Conservation (phyloP, 1,140 invertebrate species). For the Wasmannia auropunctata region DNA sequence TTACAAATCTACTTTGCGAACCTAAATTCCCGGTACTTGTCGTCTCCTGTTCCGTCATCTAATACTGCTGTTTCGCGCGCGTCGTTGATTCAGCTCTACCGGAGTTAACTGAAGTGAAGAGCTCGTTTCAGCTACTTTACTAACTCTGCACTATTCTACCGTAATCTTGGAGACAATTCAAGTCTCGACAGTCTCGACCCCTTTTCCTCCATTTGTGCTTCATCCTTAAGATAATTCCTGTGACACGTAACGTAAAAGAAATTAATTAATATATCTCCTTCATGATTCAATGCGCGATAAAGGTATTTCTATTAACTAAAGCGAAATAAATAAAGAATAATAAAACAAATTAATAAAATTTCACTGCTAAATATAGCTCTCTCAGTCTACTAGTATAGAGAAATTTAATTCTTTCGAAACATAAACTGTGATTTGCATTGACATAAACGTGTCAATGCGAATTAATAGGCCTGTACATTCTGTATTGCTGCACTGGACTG, state of each 20-base stretch:
- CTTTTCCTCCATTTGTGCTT: neutral
- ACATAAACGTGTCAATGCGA: neutral
- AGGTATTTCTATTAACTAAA: neutral
- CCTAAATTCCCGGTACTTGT: conserved; percentile 8
- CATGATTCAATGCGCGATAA: neutral
- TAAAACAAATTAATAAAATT: neutral
- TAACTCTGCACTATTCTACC: neutral
- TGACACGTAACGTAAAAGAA: neutral
- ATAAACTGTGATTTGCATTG: neutral
- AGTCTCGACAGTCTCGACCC: too few species aligned
- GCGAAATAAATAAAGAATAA: neutral
- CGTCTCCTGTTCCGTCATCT: neutral
- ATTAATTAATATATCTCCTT: neutral
- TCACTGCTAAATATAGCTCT: neutral
- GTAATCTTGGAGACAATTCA: neutral
- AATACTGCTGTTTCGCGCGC: conserved; percentile 10
- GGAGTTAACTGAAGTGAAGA: neutral
- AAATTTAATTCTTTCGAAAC: neutral
- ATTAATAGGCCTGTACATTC: conserved; percentile 9
- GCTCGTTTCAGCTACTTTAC: neutral
- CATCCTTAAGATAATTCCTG: neutral
- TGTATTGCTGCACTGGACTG: too few species aligned
- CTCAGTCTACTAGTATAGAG: neutral
- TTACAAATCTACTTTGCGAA: conserved; percentile 18
- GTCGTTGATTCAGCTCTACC: neutral